These are phyloP conservation scores for Danaus melanippus DNA, from an alignment of 1,140 invertebrate genomes.

Conservation along the genomic window DNA sequence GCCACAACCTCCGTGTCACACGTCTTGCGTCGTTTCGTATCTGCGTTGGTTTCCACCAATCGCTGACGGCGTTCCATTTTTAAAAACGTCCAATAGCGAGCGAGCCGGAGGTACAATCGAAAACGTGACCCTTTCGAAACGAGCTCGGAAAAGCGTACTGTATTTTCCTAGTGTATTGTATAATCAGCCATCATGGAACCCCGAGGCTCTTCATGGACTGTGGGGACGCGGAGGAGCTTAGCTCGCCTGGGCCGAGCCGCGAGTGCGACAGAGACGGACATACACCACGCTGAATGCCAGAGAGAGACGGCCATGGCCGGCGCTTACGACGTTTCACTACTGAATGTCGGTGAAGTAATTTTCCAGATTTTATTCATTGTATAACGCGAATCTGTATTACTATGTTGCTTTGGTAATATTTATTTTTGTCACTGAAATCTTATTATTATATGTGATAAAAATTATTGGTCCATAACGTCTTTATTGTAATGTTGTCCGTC, in stretches of 20 bases:
- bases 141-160: slow-evolving; percentile 41
- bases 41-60: slow-evolving; percentile 54
- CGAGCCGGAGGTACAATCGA: slow-evolving; percentile 39
- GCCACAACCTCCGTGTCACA: slow-evolving; percentile 25
- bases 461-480: slow-evolving; percentile 32
- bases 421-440: slow-evolving; percentile 29
- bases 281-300: slow-evolving; percentile 16
- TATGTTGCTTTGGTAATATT: slow-evolving; percentile 43
- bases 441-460: slow-evolving; percentile 33
- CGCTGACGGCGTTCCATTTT: slow-evolving; percentile 44
- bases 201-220: slow-evolving; percentile 47
- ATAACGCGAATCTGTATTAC: slow-evolving; percentile 31
- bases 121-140: slow-evolving; percentile 34
- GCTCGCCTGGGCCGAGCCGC: slow-evolving; percentile 35
- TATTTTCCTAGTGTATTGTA: slow-evolving; percentile 57
- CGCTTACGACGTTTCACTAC: slow-evolving; percentile 36
- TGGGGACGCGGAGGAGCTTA: slow-evolving; percentile 41
- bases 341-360: slow-evolving; percentile 48
- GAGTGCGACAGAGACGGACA: slow-evolving; percentile 28
- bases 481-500: slow-evolving; percentile 25
- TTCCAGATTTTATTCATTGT: slow-evolving; percentile 57
- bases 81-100: slow-evolving; percentile 57
- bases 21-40: slow-evolving; percentile 29
- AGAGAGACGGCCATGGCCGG: slow-evolving; percentile 35
- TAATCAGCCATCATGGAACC: slow-evolving; percentile 67